These are phyloP conservation scores for Leucoraja erinaceus DNA, from an alignment of 2,113 vertebrate genomes.

Conservation along the genomic window DNA sequence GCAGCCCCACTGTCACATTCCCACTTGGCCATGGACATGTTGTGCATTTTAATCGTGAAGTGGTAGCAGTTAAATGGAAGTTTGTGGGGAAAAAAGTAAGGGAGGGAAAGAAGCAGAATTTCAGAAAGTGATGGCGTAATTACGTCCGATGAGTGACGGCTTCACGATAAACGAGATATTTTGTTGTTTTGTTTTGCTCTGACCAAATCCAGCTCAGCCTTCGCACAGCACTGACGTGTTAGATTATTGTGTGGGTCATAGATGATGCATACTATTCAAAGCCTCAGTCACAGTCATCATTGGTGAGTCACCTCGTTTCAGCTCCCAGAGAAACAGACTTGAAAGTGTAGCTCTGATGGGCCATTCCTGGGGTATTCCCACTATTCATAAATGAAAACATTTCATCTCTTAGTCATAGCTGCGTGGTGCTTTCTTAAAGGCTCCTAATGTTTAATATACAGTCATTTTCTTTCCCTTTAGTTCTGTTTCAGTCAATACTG, in stretches of 20 bases:
- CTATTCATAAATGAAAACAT: not conserved
- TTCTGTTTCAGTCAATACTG: not conserved
- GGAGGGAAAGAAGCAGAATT: not conserved
- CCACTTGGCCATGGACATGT: not conserved
- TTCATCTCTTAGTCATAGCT: slow-evolving; percentile 10
- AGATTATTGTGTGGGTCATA: not conserved
- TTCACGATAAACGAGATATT: not conserved
- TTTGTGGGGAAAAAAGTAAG: not conserved
- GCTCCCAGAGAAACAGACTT: not conserved
- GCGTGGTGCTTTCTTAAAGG: not conserved
- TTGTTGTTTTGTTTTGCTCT: not conserved
- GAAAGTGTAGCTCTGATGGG: not conserved
- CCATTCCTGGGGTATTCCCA: not conserved
- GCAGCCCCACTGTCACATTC: not conserved
- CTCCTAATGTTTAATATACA: not conserved
- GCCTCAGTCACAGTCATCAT: not conserved
- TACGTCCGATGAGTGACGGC: not conserved
- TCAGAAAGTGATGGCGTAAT: not conserved
- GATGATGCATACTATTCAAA: not conserved
- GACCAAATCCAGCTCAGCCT: not conserved
- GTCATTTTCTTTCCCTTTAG: not conserved
- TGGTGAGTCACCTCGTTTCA: slow-evolving; percentile 18
- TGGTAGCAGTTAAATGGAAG: not conserved
- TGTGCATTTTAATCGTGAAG: not conserved
- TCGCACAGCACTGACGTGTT: not conserved